phyloP scores from a whole-genome alignment of 2,113 vertebrate species.

The Manacus vitellinus region DNA sequence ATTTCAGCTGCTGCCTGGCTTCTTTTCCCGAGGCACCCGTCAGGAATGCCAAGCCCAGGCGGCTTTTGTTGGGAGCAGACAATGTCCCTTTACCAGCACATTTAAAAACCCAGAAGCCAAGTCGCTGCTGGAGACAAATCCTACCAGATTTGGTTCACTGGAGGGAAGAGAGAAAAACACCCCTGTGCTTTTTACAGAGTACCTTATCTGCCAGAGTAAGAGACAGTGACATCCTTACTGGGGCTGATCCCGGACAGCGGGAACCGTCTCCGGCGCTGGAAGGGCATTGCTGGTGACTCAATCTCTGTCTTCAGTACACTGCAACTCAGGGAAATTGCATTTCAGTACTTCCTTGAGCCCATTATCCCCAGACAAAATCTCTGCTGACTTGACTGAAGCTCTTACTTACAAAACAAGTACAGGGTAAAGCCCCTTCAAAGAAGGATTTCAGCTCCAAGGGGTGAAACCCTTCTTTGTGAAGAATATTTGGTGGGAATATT shows the following conservation, averaged over 20 bases:
- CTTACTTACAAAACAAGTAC: background rate
- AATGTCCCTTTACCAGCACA: background rate
- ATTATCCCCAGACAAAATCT: slow-evolving; percentile 1
- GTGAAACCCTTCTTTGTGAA: background rate
- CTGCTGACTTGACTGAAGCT: background rate
- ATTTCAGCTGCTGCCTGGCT: background rate
- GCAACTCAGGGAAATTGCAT: background rate
- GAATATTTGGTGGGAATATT: accelerated
- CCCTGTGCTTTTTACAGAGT: background rate
- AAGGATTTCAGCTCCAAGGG: background rate
- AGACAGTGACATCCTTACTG: background rate
- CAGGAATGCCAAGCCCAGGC: background rate
- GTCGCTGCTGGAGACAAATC: background rate
- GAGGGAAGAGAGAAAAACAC: background rate
- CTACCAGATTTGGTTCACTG: background rate
- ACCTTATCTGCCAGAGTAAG: background rate
- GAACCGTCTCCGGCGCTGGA: accelerated
- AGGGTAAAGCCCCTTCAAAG: background rate
- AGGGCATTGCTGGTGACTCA: background rate
- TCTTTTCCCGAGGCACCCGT: background rate
- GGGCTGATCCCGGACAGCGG: background rate
- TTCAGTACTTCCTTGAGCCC: background rate
- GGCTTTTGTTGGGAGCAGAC: background rate
- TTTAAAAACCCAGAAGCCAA: background rate
- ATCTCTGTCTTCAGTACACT: background rate